phyloP scores from a whole-genome alignment of 1,140 invertebrate species.

The Eriocheir sinensis region DNA sequence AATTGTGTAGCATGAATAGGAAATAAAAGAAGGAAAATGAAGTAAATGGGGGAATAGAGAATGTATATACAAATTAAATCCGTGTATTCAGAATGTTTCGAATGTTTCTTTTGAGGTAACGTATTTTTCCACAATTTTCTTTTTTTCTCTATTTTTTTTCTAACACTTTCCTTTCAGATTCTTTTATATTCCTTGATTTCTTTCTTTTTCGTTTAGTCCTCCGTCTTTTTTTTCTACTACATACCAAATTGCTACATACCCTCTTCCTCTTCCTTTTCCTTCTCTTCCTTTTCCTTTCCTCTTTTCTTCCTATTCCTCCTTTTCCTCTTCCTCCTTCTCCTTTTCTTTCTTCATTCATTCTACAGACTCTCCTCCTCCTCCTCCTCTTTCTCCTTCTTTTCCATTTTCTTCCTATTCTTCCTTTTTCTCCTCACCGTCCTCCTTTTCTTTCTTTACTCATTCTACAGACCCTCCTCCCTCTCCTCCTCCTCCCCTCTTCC shows the following conservation, averaged over 20 bases:
- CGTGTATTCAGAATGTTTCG: too few species aligned
- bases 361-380: background rate
- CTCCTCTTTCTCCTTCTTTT: slow-evolving; percentile 2
- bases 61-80: too few species aligned
- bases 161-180: too few species aligned
- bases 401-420: background rate
- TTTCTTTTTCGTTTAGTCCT: background rate
- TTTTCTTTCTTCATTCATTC: background rate
- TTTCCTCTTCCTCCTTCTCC: background rate
- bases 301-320: background rate
- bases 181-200: background rate
- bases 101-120: too few species aligned
- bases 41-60: background rate
- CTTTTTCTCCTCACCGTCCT: background rate
- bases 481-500: background rate
- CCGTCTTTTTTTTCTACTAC: background rate
- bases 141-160: too few species aligned
- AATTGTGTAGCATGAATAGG: background rate
- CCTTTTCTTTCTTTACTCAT: background rate
- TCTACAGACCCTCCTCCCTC: background rate
- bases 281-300: background rate
- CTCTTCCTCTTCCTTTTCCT: background rate
- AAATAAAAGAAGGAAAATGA: background rate
- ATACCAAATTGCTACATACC: too few species aligned
- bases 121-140: too few species aligned